A percentile compares a stretch with the other conserved stretches of the same genome.
phyloP scores from a whole-genome alignment of 2,888 invertebrate species.

The Coelogynopora nodosa region DNA sequence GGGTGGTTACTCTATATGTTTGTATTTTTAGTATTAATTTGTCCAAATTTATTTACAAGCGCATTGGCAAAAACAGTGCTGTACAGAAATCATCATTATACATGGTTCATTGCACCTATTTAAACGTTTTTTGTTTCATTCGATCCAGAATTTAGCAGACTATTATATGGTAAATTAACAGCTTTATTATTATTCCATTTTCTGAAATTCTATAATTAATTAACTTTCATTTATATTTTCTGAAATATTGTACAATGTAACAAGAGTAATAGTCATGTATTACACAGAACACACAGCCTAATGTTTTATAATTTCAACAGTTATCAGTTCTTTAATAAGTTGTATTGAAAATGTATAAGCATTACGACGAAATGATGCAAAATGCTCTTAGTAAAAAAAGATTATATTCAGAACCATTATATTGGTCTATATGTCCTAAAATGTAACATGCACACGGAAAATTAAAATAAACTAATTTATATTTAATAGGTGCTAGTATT shows the following conservation, averaged over 20 bases:
- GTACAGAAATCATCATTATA: neutral
- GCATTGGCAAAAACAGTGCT: neutral
- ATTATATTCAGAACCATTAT: neutral
- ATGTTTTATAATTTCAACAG: neutral
- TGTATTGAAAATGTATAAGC: neutral
- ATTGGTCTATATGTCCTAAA: neutral
- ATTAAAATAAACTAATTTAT: neutral
- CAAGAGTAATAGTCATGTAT: neutral
- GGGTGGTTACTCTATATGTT: no score
- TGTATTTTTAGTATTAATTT: neutral
- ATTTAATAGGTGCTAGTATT: neutral
- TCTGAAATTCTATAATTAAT: neutral
- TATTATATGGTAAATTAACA: neutral
- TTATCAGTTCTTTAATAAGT: neutral
- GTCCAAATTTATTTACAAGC: neutral
- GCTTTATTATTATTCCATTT: neutral
- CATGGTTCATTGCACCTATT: neutral
- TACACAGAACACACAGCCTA: neutral
- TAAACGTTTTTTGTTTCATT: neutral
- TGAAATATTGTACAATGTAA: neutral
- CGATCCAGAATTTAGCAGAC: neutral
- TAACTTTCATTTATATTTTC: neutral
- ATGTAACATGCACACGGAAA: neutral
- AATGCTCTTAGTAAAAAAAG: neutral
- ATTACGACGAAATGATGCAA: neutral